phyloP scores from a whole-genome alignment of 2,888 invertebrate genomes.

The Lymantria monacha region DNA sequence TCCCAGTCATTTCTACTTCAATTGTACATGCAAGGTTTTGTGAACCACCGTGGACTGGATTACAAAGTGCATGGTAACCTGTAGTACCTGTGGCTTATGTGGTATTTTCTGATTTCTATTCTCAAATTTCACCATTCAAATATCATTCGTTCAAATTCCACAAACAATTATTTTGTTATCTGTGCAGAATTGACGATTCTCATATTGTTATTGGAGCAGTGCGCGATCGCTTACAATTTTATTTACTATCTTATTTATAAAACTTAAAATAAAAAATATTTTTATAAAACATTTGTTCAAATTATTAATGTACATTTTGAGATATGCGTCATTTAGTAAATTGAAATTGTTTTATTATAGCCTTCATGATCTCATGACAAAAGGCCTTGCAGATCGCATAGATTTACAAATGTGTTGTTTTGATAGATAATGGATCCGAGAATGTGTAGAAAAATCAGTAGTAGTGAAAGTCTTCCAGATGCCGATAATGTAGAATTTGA shows the following conservation, averaged over 20 bases:
- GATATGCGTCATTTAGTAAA: slow-evolving; percentile 40
- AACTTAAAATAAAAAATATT: slow-evolving; percentile 45
- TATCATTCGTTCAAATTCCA: slow-evolving; percentile 21
- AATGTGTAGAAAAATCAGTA: slow-evolving; percentile 81
- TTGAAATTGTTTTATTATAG: slow-evolving; percentile 48
- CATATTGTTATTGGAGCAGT: not conserved
- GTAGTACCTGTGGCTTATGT: too few species aligned
- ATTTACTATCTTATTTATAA: slow-evolving; percentile 16
- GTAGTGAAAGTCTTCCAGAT: slow-evolving; percentile 79
- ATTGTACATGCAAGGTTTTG: too few species aligned
- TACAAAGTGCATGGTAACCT: too few species aligned
- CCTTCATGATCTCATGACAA: slow-evolving; percentile 59
- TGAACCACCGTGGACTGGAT: too few species aligned
- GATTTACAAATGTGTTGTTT: slow-evolving; percentile 76
- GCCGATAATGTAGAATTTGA: slow-evolving; percentile 71
- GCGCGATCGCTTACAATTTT: not conserved
- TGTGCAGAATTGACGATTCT: not conserved
- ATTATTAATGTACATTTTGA: slow-evolving; percentile 47
- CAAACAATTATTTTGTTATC: slow-evolving; percentile 2
- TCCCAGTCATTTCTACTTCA: too few species aligned
- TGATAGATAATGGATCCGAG: slow-evolving; percentile 82
- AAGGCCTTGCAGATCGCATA: slow-evolving; percentile 65
- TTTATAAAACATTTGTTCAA: slow-evolving; percentile 43
- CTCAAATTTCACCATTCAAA: too few species aligned
- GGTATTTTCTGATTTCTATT: too few species aligned